These are phyloP conservation scores for Aphrocallistes beatrix DNA, from an alignment of 37 sponge, comb jelly and placozoan species.

Conservation along the genomic window DNA sequence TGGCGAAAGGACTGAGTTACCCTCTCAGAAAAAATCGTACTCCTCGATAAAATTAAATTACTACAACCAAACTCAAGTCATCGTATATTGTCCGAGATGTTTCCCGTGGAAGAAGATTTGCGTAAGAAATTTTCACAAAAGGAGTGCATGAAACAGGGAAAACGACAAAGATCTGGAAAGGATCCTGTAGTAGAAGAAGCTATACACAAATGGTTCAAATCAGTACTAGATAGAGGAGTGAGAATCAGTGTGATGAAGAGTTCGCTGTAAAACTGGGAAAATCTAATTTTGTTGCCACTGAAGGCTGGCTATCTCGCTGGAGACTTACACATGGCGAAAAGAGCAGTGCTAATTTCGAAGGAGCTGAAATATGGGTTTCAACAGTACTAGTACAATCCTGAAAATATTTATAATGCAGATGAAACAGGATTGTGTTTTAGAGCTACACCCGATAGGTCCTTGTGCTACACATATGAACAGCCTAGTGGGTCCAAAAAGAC, in stretches of 20 bases:
- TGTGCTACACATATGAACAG: neutral
- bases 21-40: neutral
- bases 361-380: conserved; percentile 10
- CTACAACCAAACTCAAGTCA: neutral
- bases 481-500: neutral
- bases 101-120: neutral
- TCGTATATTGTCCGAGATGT: neutral
- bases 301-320: conserved; percentile 13
- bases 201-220: neutral
- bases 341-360: conserved; percentile 14
- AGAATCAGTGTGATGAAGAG: conserved; percentile 20
- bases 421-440: conserved; percentile 18
- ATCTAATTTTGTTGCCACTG: neutral
- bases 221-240: neutral
- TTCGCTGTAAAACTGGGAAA: conserved; percentile 4
- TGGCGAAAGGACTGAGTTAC: neutral
- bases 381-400: conserved; percentile 6
- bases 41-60: neutral
- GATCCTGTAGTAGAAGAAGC: neutral
- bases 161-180: neutral
- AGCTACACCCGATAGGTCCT: neutral
- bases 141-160: neutral
- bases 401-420: conserved; percentile 18
- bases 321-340: neutral
- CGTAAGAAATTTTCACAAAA: neutral